These are phyloP conservation scores for Cryptotermes secundus DNA, from an alignment of 1,140 invertebrate genomes.

Conservation along the genomic window DNA sequence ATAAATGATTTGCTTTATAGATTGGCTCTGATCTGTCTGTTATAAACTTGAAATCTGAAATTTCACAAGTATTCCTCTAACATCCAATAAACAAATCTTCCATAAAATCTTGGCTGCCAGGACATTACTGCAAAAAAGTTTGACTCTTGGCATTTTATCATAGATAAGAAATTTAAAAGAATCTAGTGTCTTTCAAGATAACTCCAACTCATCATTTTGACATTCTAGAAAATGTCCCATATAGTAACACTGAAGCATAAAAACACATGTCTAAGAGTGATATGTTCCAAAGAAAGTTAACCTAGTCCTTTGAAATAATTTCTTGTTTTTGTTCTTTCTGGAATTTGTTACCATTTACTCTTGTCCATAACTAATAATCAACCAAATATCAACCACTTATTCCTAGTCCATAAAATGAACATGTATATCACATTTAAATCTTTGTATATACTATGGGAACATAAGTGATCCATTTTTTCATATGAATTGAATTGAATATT, in stretches of 20 bases:
- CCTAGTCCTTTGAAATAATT: no score
- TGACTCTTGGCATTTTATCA: background rate
- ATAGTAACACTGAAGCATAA: background rate
- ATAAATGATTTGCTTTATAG: background rate
- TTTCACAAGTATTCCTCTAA: background rate
- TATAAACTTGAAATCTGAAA: background rate
- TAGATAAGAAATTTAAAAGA: background rate
- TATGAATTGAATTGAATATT: no score
- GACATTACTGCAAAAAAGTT: background rate
- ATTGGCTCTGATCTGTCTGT: background rate
- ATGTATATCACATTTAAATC: no score
- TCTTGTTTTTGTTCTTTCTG: no score
- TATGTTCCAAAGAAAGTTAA: no score
- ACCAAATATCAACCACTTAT: no score
- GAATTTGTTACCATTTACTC: no score
- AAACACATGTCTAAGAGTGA: no score
- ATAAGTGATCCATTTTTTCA: no score
- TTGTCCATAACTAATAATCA: no score
- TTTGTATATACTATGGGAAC: no score
- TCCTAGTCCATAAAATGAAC: no score
- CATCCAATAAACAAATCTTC: background rate
- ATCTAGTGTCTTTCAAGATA: background rate
- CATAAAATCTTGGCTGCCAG: background rate
- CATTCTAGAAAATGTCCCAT: background rate
- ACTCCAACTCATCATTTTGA: slow-evolving; percentile 1